Percentiles rank a stretch among this genome's conserved stretches.
These are phyloP conservation scores for Sandelia bainsii DNA, from an alignment of 2,797 vertebrate genomes.

Conservation along the genomic window DNA sequence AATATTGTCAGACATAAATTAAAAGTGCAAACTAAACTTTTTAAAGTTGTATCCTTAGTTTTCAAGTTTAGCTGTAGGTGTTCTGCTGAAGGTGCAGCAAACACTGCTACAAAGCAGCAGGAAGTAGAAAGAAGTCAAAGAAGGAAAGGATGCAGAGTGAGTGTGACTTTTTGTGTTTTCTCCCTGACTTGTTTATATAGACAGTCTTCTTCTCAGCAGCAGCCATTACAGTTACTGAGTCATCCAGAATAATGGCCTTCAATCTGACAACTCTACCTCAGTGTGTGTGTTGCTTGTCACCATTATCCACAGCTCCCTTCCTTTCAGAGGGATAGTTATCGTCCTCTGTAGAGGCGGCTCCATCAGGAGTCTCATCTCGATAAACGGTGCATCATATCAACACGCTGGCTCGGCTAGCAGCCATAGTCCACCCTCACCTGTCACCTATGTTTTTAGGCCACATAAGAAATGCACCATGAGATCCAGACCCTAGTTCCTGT, in stretches of 20 bases:
- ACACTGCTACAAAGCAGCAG: conserved; percentile 21
- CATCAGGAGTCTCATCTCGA: conserved; percentile 34
- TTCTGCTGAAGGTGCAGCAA: conserved; percentile 13
- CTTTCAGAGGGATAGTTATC: conserved; percentile 54
- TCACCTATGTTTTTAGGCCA: conserved; percentile 11
- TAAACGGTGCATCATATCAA: conserved; percentile 53
- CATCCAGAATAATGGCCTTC: conserved; percentile 61
- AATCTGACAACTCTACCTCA: conserved; percentile 42
- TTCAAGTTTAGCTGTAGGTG: too few species aligned
- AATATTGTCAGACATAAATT: background rate
- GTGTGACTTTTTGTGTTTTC: conserved; percentile 7
- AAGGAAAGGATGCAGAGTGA: background rate
- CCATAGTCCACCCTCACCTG: background rate
- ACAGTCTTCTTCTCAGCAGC: conserved; percentile 43
- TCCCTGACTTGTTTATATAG: conserved; percentile 47
- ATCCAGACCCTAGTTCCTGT: background rate
- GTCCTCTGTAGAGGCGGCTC: conserved; percentile 48
- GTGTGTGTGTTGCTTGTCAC: conserved; percentile 36
- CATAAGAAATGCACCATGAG: background rate
- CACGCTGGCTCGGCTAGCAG: conserved; percentile 33
- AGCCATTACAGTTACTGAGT: conserved; percentile 49
- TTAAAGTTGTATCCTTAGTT: too few species aligned
- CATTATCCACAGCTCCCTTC: conserved; percentile 48
- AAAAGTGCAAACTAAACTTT: too few species aligned
- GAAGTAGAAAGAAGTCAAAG: background rate